A percentile compares a stretch with the other conserved stretches of the same genome.
Evolutionary conservation across 1,140 invertebrate species (phyloP).

Genomic region (Megalopta genalis): DNA sequence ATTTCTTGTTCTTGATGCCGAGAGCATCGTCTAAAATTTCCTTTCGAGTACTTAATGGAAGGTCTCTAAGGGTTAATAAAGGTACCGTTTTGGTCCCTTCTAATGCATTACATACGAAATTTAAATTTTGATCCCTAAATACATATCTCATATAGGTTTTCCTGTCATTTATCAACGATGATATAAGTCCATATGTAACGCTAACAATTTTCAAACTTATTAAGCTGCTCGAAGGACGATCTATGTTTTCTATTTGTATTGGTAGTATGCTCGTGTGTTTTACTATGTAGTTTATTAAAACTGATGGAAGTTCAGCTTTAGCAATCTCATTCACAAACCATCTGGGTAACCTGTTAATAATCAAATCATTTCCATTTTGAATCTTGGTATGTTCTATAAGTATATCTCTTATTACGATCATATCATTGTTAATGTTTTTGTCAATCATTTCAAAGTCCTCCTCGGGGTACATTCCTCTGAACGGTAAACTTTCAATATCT

Average conservation of each 20-base stretch:
- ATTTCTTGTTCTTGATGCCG: constrained; percentile 70
- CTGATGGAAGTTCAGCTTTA: constrained; percentile 81
- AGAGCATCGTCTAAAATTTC: constrained; percentile 78
- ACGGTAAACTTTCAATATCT: constrained; percentile 48
- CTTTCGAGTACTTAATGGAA: constrained; percentile 61
- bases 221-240: constrained; percentile 81
- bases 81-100: constrained; percentile 71
- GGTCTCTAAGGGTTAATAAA: constrained; percentile 71
- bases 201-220: constrained; percentile 84
- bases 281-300: constrained; percentile 85
- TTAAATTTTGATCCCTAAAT: constrained; percentile 70
- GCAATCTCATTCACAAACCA: constrained; percentile 85
- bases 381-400: background rate
- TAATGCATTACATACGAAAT: constrained; percentile 63
- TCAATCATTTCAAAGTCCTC: background rate
- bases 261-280: constrained; percentile 84
- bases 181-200: constrained; percentile 85
- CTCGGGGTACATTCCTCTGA: background rate
- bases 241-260: constrained; percentile 87
- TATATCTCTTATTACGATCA: constrained; percentile 2
- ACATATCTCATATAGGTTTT: constrained; percentile 73
- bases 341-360: constrained; percentile 74
- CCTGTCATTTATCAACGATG: constrained; percentile 70
- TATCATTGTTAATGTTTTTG: constrained; percentile 4
- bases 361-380: background rate